Conservation (phyloP, 2,113 vertebrate species). For the Alligator sinensis region DNA sequence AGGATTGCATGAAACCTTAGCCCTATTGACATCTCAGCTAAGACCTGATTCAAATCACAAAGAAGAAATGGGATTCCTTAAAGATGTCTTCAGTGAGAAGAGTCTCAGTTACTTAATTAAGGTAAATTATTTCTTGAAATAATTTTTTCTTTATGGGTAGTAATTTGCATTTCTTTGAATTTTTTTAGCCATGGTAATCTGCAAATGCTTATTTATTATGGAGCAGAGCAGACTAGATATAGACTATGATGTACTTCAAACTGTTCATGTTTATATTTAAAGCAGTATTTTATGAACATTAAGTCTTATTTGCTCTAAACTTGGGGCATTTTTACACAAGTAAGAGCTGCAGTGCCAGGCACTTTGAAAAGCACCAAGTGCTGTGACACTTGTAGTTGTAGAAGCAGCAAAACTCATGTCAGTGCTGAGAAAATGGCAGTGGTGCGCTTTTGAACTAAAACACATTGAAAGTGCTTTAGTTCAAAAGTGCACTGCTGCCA, state of each 20-base stretch:
- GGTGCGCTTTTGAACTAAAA: not conserved
- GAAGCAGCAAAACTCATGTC: no score
- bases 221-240: not conserved
- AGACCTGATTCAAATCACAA: constrained; percentile 92
- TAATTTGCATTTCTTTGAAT: not conserved
- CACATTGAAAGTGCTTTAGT: not conserved
- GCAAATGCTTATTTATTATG: not conserved
- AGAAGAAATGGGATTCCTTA: constrained; percentile 92
- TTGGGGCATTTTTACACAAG: no score
- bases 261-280: no score
- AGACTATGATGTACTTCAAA: no score
- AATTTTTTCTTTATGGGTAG: not conserved
- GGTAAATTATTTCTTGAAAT: constrained; percentile 67
- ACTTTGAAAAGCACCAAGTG: no score
- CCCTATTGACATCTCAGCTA: constrained; percentile 93
- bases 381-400: no score
- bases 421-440: no score
- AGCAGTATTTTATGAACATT: no score
- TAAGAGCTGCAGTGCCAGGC: no score
- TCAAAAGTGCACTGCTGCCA: no score
- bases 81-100: constrained; percentile 92
- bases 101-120: constrained; percentile 93
- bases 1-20: constrained; percentile 95
- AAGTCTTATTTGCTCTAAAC: no score
- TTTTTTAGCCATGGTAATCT: not conserved